These are phyloP conservation scores for Chaenogobius annularis DNA, from an alignment of 2,113 vertebrate species.

Conservation along the genomic window DNA sequence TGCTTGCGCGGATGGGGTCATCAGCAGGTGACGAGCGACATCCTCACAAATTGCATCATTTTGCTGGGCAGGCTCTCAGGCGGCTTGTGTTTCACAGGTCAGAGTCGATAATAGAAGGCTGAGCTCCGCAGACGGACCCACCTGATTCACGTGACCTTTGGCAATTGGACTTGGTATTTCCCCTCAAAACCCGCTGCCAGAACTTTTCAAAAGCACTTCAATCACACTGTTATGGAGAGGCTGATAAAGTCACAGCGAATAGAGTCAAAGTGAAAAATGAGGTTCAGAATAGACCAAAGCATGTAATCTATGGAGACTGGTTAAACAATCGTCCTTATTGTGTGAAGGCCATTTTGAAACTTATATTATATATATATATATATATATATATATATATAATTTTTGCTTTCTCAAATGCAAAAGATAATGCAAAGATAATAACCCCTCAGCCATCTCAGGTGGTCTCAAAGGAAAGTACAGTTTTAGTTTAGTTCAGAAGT, in stretches of 20 bases:
- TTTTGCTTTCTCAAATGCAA: no score
- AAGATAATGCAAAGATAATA: no score
- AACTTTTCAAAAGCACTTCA: conserved; percentile 45
- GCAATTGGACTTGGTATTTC: conserved; percentile 70
- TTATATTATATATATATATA: no score
- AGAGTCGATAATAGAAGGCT: conserved; percentile 67
- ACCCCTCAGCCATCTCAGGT: no score
- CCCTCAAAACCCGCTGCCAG: conserved; percentile 41
- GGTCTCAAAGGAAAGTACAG: no score
- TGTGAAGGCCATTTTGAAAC: no score
- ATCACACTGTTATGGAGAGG: conserved; percentile 13
- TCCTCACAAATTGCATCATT: conserved; percentile 80
- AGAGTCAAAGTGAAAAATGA: not conserved
- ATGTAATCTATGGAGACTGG: not conserved
- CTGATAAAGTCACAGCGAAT: conserved; percentile 5
- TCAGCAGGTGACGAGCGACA: conserved; percentile 67
- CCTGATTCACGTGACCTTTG: conserved; percentile 76
- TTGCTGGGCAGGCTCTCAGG: conserved; percentile 68
- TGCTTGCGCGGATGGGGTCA: conserved; percentile 49
- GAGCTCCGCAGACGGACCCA: conserved; percentile 62
- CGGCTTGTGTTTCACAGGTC: conserved; percentile 79
- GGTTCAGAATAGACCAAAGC: not conserved
- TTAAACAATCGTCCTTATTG: not conserved
- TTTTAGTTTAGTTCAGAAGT: no score
- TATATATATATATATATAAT: no score